A percentile compares a stretch with the other conserved stretches of the same genome.
Conservation (phyloP, 2,888 invertebrate genomes). For the Cataglyphis albicans region DNA sequence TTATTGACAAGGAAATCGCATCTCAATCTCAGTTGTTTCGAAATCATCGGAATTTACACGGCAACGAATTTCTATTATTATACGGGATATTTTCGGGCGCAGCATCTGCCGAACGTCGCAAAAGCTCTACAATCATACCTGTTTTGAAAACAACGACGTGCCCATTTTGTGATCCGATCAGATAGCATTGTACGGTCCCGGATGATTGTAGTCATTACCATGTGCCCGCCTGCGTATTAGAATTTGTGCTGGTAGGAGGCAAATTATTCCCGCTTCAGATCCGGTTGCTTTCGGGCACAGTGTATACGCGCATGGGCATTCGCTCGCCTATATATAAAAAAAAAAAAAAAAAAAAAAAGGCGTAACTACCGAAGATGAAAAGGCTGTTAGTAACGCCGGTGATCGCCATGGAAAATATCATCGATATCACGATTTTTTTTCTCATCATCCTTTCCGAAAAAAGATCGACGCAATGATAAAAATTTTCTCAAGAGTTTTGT, state of each 20-base stretch:
- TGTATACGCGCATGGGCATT: constrained; percentile 49
- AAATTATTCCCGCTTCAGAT: constrained; percentile 56
- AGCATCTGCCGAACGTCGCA: constrained; percentile 75
- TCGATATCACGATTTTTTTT: background rate
- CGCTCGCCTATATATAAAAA: constrained; percentile 10
- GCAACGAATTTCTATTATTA: constrained; percentile 77
- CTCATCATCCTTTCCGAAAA: background rate
- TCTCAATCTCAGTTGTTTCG: constrained; percentile 25
- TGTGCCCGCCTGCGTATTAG: constrained; percentile 76
- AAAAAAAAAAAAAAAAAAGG: constrained; percentile 15
- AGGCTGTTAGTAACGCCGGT: constrained; percentile 21
- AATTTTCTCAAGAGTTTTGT: background rate
- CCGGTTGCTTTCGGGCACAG: constrained; percentile 53
- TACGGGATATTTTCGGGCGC: constrained; percentile 64
- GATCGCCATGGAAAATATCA: constrained; percentile 29
- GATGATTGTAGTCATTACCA: constrained; percentile 84
- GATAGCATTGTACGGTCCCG: constrained; percentile 81
- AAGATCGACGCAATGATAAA: background rate
- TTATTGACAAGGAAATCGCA: constrained; percentile 52
- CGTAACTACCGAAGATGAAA: constrained; percentile 45
- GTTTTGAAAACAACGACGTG: constrained; percentile 81
- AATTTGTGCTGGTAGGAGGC: constrained; percentile 69
- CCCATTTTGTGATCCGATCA: constrained; percentile 79
- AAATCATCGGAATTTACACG: constrained; percentile 58
- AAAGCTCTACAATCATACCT: constrained; percentile 76